Base-by-base conservation (phyloP, 2,113 vertebrate genomes). In the Labrus mixtus region DNA sequence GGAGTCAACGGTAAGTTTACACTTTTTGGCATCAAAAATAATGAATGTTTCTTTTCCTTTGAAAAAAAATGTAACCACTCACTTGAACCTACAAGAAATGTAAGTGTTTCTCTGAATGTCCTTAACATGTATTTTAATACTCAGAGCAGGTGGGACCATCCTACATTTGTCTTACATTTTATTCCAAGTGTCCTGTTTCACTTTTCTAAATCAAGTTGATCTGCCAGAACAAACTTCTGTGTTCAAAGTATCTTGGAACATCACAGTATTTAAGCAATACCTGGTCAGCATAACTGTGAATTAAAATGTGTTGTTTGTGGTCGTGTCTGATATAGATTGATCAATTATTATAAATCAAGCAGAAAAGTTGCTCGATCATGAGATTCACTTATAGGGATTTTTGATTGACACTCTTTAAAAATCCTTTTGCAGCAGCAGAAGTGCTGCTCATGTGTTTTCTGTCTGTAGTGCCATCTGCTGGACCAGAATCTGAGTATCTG, bases 1-100 rank as follows among this genome's bases (percentile, higher is more conserved):
- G 43, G 68, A 63, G 19, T 67, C 55, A 39, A 70, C 45, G 86
- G 82, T 89, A 53, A 65, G 86, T 83, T 70, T 5, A 16, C 8
- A 2, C 15, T 11, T 58, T 60, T 13, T 15, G 43, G 12, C 43
- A 45, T 12, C 6, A 4, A 4, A 48, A 48, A 17, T 8, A 17
- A 17, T 7, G 6, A 48, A 0, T 48, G 0, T 17, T 48, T 19
- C 8, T 45, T 45, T 16, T 17, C 46, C 7, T 48, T 48, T 17
- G 39, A 41, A 41, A 11, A 41, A 11, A 11, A 41, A 41, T 41
- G 4, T 41, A 41, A 9, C 39, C 39, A 41, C 39, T 41, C 39
- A 11, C 39, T 41, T 41, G 1, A 41, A 41, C 9, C 6, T 39
- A 8, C 37, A 39, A 39, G 37, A 39, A 39, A 39, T 8, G 7